These are phyloP conservation scores for Myanophis thanlyinensis DNA, from an alignment of 2,113 vertebrate genomes.

Conservation along the genomic window DNA sequence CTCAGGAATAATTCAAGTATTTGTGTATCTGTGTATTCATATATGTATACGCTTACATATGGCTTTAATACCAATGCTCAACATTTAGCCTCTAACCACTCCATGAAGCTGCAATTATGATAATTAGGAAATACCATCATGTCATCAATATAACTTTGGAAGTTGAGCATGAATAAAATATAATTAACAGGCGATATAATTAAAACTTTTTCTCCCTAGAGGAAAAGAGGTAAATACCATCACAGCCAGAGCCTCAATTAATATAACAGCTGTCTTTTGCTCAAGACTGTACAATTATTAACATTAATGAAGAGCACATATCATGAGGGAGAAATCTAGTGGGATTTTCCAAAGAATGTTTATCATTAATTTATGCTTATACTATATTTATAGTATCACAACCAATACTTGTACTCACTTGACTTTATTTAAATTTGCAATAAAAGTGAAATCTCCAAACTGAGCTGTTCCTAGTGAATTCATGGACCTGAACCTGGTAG, in stretches of 20 bases:
- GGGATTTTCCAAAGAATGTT: conserved; percentile 3
- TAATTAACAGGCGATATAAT: conserved; percentile 66
- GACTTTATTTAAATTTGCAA: conserved; percentile 7
- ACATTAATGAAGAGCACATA: conserved; percentile 13
- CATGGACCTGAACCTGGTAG: background rate
- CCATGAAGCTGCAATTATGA: conserved; percentile 43
- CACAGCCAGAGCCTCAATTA: conserved; percentile 40
- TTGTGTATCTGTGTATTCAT: conserved; percentile 29
- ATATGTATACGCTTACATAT: background rate
- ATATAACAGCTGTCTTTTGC: conserved; percentile 51
- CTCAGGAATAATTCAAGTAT: conserved; percentile 22
- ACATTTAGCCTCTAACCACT: conserved; percentile 46
- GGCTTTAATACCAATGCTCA: conserved; percentile 50
- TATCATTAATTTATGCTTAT: background rate
- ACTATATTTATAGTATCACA: background rate
- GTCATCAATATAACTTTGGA: conserved; percentile 48
- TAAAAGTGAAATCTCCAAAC: background rate
- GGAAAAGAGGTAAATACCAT: conserved; percentile 58
- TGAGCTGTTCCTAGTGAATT: background rate
- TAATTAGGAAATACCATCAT: conserved; percentile 56
- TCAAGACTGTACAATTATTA: conserved; percentile 3
- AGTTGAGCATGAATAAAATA: conserved; percentile 30
- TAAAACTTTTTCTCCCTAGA: conserved; percentile 61
- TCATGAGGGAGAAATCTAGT: conserved; percentile 15
- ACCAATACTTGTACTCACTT: conserved; percentile 9